Conservation (phyloP, 1,140 invertebrate species). For the Olivierus martensii region DNA sequence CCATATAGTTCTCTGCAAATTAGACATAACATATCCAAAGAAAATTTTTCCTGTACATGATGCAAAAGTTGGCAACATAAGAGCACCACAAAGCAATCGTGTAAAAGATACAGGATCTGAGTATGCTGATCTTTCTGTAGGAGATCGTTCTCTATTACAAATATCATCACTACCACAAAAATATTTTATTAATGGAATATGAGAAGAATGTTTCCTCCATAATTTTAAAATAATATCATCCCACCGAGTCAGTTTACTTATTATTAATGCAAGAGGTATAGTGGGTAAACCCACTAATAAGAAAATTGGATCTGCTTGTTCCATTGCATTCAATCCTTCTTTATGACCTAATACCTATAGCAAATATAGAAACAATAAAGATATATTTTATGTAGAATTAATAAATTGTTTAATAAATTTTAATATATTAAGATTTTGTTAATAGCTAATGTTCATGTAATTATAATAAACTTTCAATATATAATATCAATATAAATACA, state of each 20-base stretch:
- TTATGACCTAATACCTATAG: constrained; percentile 59
- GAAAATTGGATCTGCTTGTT: constrained; percentile 81
- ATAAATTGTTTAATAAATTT: too few species aligned
- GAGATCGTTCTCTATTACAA: constrained; percentile 9
- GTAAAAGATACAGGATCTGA: constrained; percentile 73
- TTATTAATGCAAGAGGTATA: constrained; percentile 79
- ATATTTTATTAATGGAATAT: constrained; percentile 32
- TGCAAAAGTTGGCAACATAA: constrained; percentile 84
- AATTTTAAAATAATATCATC: constrained; percentile 72
- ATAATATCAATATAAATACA: too few species aligned
- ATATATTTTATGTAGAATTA: too few species aligned
- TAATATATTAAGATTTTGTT: too few species aligned
- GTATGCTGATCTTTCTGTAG: constrained; percentile 38
- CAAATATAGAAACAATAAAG: constrained; percentile 3
- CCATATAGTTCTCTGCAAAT: constrained; percentile 77
- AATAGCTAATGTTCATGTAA: too few species aligned
- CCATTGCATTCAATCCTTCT: constrained; percentile 85
- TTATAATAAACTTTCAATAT: too few species aligned
- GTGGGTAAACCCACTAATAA: constrained; percentile 79
- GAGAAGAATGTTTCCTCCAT: constrained; percentile 35
- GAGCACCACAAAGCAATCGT: constrained; percentile 76
- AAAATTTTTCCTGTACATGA: constrained; percentile 81
- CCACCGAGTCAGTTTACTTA: constrained; percentile 86
- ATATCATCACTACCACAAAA: constrained; percentile 21
- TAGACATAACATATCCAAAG: constrained; percentile 54